A percentile compares a stretch with the other conserved stretches of the same genome.
phyloP scores from a whole-genome alignment of 2,797 vertebrate genomes.

The Sylvia borin region DNA sequence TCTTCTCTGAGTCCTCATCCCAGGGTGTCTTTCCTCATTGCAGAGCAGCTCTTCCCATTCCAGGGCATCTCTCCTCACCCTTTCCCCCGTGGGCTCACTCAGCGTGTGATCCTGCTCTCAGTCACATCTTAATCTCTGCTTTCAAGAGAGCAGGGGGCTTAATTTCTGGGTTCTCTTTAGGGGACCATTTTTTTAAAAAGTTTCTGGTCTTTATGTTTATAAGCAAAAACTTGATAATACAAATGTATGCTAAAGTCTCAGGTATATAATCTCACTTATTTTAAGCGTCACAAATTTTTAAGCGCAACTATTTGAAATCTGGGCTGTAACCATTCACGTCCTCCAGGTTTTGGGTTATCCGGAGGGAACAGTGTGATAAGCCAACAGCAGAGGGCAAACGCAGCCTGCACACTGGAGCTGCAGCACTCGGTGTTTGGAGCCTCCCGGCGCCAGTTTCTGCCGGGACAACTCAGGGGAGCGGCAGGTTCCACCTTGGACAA shows the following conservation, averaged over 20 bases:
- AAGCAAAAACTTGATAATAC: neutral
- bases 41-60: neutral
- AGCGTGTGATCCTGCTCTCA: neutral
- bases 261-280: neutral
- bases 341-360: neutral
- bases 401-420: neutral
- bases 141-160: neutral
- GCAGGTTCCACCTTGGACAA: neutral
- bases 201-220: neutral
- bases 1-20: neutral
- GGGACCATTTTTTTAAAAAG: accelerated
- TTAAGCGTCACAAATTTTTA: neutral
- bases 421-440: accelerated
- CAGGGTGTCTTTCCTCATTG: neutral
- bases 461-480: accelerated
- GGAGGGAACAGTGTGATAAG: neutral
- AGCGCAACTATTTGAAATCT: neutral
- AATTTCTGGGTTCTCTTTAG: neutral
- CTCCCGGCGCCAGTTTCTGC: accelerated
- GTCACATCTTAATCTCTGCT: neutral
- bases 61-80: neutral
- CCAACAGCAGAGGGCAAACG: slow-evolving; percentile 65
- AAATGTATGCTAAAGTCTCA: neutral
- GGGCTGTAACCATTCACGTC: neutral
- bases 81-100: neutral